Percentiles rank a stretch among this genome's conserved stretches.
Conservation (phyloP, 2,888 invertebrate genomes). For the Cheilosia vulpina region DNA sequence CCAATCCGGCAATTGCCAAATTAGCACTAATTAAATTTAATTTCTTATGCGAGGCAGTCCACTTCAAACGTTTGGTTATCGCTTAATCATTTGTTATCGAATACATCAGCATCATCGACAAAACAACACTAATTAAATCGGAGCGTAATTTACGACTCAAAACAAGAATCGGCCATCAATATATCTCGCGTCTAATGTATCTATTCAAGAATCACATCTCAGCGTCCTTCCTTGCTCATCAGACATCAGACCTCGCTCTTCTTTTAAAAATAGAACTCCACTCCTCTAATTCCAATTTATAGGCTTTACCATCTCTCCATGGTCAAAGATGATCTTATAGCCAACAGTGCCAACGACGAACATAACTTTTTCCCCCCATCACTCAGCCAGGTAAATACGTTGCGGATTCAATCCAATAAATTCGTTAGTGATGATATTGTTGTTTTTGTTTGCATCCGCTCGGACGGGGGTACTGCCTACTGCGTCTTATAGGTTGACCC, state of each 20-base stretch:
- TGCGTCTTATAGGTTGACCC: constrained; percentile 30
- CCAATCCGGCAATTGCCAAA: background rate
- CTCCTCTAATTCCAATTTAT: constrained; percentile 12
- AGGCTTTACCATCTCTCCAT: background rate
- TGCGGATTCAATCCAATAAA: background rate
- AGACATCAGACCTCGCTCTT: background rate
- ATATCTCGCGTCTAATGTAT: background rate
- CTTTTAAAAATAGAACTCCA: constrained; percentile 50
- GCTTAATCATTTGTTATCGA: background rate
- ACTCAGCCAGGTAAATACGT: background rate
- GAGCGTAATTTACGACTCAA: constrained; percentile 11
- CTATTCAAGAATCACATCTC: background rate
- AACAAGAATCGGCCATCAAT: background rate
- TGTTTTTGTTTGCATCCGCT: constrained; percentile 15
- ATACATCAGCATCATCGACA: background rate
- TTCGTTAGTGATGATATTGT: constrained; percentile 11
- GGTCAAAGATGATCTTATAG: background rate
- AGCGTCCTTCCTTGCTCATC: constrained; percentile 15
- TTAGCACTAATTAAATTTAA: background rate
- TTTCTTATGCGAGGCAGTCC: background rate
- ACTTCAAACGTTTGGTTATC: constrained; percentile 6
- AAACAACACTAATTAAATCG: background rate
- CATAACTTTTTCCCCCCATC: background rate
- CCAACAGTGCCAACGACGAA: background rate
- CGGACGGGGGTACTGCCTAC: background rate